Conservation (phyloP, 1,140 invertebrate species). For the Gonioctena quinquepunctata region DNA sequence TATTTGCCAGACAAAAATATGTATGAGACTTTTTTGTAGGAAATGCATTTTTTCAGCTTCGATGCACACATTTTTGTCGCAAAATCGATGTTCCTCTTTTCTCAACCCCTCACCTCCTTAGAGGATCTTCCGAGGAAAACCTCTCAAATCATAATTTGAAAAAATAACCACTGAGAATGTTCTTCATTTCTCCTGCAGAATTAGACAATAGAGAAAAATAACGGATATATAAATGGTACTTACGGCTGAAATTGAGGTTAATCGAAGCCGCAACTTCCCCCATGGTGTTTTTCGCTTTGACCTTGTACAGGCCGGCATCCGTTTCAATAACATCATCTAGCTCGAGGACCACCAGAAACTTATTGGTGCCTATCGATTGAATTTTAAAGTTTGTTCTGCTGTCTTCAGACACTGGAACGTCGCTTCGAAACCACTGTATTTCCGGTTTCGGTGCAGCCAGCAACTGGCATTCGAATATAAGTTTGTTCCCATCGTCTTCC, state of each 20-base stretch:
- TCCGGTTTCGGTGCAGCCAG: conserved; percentile 79
- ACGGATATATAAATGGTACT: conserved; percentile 64
- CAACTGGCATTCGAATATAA: conserved; percentile 94
- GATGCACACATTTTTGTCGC: too few species aligned
- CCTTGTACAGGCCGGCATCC: conserved; percentile 96
- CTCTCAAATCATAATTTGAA: too few species aligned
- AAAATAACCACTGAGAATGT: too few species aligned
- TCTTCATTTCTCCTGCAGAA: too few species aligned
- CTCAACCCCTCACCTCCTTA: too few species aligned
- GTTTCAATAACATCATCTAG: conserved; percentile 94
- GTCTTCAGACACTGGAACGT: conserved; percentile 80
- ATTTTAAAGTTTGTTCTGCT: conserved; percentile 83
- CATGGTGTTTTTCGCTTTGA: conserved; percentile 96
- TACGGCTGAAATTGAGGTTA: conserved; percentile 97
- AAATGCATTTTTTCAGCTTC: too few species aligned
- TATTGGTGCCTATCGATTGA: conserved; percentile 81
- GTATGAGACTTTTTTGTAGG: too few species aligned
- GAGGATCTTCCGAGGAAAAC: too few species aligned
- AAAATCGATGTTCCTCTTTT: too few species aligned
- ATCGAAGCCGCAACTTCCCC: conserved; percentile 98
- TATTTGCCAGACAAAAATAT: too few species aligned
- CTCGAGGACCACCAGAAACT: conserved; percentile 88
- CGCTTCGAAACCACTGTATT: conserved; percentile 89
- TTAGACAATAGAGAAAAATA: too few species aligned
- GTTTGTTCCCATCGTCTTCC: conserved; percentile 93